phyloP scores from a whole-genome alignment of 2,797 vertebrate genomes.

The Emys orbicularis region DNA sequence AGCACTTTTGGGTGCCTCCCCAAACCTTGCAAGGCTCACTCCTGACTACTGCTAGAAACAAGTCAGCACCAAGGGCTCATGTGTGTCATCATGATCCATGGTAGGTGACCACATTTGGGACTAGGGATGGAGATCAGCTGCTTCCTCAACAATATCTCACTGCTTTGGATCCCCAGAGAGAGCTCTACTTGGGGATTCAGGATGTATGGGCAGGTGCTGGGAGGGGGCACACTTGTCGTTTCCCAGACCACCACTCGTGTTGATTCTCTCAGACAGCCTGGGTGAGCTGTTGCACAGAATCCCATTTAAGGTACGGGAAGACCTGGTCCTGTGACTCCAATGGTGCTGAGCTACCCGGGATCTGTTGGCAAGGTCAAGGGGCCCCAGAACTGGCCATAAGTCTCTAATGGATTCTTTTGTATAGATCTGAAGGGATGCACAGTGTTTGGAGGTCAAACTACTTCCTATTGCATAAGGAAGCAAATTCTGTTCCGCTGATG shows the following conservation, averaged over 20 bases:
- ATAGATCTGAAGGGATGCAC: not conserved
- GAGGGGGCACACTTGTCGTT: too few relatives aligned
- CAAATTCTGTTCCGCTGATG: not conserved
- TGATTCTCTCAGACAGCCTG: not conserved
- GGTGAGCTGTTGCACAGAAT: not conserved
- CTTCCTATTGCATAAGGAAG: not conserved
- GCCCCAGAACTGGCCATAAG: not conserved
- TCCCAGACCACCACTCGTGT: too few relatives aligned
- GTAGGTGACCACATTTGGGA: not conserved
- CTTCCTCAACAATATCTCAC: not conserved
- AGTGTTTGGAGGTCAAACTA: not conserved
- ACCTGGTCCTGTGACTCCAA: not conserved
- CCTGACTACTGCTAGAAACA: too few relatives aligned
- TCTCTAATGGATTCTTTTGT: fast-evolving
- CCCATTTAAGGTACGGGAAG: fast-evolving
- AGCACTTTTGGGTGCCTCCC: too few relatives aligned
- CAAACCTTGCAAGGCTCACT: too few relatives aligned
- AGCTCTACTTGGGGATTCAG: not conserved
- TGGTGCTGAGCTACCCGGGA: not conserved
- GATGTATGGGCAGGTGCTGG: too few relatives aligned
- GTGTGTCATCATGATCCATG: too few relatives aligned
- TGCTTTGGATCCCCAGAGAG: not conserved
- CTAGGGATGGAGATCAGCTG: too few relatives aligned
- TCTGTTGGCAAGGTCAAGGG: not conserved
- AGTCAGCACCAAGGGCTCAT: too few relatives aligned